phyloP scores from a whole-genome alignment of 2,797 vertebrate genomes.

The Lacerta agilis region DNA sequence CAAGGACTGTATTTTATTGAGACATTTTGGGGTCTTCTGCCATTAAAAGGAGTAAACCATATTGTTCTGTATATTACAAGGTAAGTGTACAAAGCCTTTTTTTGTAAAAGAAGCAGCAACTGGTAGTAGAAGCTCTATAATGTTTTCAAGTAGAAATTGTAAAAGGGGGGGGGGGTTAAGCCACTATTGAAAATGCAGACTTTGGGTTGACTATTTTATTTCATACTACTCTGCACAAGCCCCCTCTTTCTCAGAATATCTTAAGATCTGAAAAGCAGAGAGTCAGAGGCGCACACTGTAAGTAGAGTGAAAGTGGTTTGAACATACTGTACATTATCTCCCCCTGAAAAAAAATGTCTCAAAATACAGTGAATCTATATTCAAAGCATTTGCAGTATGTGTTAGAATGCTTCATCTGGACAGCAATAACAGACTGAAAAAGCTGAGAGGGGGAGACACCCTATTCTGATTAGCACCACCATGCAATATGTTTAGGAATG shows the following conservation, averaged over 20 bases:
- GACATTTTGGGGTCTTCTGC: slow-evolving; percentile 59
- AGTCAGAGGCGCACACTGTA: neutral
- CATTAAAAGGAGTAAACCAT: slow-evolving; percentile 67
- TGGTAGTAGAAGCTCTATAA: slow-evolving; percentile 10
- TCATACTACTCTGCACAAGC: neutral
- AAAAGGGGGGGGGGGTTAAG: neutral
- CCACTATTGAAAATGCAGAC: neutral
- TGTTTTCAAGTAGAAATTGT: neutral
- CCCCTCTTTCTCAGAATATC: neutral
- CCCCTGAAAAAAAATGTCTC: neutral
- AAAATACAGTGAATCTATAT: neutral
- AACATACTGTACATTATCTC: neutral
- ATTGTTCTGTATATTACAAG: slow-evolving; percentile 65
- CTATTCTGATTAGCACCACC: neutral
- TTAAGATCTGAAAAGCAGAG: neutral
- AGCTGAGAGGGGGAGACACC: rapidly evolving
- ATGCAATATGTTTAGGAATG: neutral
- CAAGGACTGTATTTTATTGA: slow-evolving; percentile 78
- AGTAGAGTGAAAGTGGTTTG: neutral
- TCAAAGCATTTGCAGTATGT: neutral
- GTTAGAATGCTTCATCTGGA: neutral
- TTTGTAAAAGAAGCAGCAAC: neutral
- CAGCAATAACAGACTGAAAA: neutral
- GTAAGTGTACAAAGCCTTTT: slow-evolving; percentile 73
- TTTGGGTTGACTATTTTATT: neutral